Evolutionary conservation across 2,888 invertebrate species (phyloP).

Genomic region (Cacoxenus indagator): DNA sequence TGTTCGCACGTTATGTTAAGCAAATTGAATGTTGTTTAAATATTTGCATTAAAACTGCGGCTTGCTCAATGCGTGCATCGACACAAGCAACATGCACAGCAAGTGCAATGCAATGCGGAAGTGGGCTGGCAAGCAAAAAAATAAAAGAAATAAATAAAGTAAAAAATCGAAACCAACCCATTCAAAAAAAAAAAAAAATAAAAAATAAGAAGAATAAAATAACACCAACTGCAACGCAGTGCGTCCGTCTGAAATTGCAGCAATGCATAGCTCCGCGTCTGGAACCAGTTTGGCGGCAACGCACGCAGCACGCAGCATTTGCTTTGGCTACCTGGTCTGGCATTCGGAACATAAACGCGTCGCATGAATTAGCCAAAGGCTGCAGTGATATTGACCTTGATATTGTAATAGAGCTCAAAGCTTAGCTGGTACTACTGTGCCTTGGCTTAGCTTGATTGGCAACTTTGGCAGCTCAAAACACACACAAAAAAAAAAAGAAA

Average conservation of each 20-base stretch:
- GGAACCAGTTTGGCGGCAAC: conserved; percentile 29
- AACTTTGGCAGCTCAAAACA: not conserved
- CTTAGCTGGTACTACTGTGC: no score
- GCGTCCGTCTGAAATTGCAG: conserved; percentile 38
- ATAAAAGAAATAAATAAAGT: no score
- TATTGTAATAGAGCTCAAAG: conserved; percentile 41
- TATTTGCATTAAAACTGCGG: no score
- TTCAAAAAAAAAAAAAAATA: not conserved
- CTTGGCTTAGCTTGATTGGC: not conserved
- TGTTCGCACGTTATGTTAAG: no score
- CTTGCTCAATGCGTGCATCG: no score
- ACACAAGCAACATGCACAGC: not conserved
- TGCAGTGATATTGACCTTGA: conserved; percentile 59
- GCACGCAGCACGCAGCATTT: not conserved
- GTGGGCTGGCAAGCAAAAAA: conserved; percentile 36
- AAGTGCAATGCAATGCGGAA: conserved; percentile 45
- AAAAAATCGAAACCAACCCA: not conserved
- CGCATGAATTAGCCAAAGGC: conserved; percentile 1
- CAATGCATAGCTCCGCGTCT: conserved; percentile 54
- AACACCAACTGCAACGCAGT: not conserved
- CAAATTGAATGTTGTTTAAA: no score
- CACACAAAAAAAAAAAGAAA: not conserved
- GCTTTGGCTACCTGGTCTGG: not conserved
- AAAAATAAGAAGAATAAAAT: no score
- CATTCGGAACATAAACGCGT: not conserved